Percentiles rank a stretch among this genome's conserved stretches.
These are phyloP conservation scores for Typhlomys cinereus DNA, from an alignment of 2,113 vertebrate genomes.

Conservation along the genomic window DNA sequence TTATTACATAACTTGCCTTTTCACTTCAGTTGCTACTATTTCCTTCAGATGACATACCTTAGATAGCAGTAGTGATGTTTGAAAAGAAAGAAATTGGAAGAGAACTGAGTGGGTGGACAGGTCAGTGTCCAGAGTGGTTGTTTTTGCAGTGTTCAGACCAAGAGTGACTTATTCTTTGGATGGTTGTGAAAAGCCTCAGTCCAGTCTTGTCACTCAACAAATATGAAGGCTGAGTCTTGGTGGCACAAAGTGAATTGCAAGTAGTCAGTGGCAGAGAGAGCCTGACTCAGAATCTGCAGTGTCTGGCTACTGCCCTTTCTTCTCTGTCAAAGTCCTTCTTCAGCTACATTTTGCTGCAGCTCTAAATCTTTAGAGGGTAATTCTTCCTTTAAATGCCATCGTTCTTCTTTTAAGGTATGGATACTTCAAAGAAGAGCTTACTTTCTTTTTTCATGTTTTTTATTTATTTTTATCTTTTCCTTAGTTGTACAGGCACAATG, in stretches of 20 bases:
- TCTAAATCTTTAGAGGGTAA: not conserved
- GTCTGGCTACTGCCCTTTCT: no score
- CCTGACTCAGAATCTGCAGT: not conserved
- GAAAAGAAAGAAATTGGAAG: constrained; percentile 33
- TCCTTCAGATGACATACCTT: not conserved
- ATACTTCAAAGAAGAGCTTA: not conserved
- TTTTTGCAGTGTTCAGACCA: not conserved
- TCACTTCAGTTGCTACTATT: not conserved
- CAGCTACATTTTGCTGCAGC: no score
- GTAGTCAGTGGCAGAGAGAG: not conserved
- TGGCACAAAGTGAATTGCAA: not conserved
- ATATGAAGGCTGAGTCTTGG: not conserved
- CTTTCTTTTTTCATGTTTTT: no score
- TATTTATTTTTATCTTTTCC: no score
- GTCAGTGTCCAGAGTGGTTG: not conserved
- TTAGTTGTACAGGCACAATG: no score
- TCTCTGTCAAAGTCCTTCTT: no score
- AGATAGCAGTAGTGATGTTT: not conserved
- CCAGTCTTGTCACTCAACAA: not conserved
- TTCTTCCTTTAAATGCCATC: not conserved
- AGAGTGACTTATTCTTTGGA: not conserved
- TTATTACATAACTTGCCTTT: not conserved
- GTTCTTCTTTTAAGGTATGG: not conserved
- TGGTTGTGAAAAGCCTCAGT: not conserved
- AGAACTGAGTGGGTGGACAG: not conserved